A percentile compares a stretch with the other conserved stretches of the same genome.
phyloP scores from a whole-genome alignment of 1,140 invertebrate species.

The Zaprionus tsacasi region DNA sequence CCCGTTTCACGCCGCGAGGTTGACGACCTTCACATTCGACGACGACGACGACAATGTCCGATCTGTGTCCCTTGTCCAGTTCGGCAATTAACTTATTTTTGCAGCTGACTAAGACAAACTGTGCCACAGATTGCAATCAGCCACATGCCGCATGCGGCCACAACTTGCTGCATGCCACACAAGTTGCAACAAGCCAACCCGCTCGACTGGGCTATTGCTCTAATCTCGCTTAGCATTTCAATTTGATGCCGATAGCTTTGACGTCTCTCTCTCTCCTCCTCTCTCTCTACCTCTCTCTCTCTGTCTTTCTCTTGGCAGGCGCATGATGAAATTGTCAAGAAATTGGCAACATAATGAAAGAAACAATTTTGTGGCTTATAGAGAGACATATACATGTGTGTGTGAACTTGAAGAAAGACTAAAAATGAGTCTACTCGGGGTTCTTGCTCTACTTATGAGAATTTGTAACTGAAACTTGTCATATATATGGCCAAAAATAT shows the following conservation, averaged over 20 bases:
- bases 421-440: no score
- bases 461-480: no score
- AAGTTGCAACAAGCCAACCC: constrained; percentile 37
- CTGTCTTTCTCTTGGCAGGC: constrained; percentile 12
- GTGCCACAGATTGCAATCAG: constrained; percentile 75
- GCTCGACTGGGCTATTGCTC: background rate
- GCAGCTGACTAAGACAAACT: constrained; percentile 74
- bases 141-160: constrained; percentile 11
- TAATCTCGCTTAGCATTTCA: constrained; percentile 38
- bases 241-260: constrained; percentile 39
- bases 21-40: constrained; percentile 63
- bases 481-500: no score
- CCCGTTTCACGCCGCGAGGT: constrained; percentile 46
- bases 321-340: background rate
- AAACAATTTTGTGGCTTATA: background rate
- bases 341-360: background rate
- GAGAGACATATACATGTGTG: background rate
- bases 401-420: background rate
- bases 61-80: constrained; percentile 14
- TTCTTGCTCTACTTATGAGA: no score
- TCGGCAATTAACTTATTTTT: constrained; percentile 75
- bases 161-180: constrained; percentile 53
- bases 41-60: constrained; percentile 14
- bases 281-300: background rate
- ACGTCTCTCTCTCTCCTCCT: background rate